phyloP scores from a whole-genome alignment of 2,888 invertebrate species.

The Macrosiphum euphorbiae region DNA sequence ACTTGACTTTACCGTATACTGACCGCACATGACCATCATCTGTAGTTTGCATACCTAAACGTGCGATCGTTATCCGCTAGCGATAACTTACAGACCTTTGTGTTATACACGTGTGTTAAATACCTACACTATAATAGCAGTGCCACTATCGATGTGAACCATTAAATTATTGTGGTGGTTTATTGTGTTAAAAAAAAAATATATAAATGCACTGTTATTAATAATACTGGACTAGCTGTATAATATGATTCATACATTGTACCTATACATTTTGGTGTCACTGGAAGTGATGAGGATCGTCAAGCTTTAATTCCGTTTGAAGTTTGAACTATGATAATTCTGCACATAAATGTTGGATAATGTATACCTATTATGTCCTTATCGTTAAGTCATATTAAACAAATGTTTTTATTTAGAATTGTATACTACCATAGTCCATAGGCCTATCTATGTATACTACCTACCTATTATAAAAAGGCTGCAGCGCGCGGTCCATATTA shows the following conservation, averaged over 20 bases:
- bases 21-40: neutral
- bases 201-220: neutral
- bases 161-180: neutral
- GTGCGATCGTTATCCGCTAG: neutral
- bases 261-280: neutral
- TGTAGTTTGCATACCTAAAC: neutral
- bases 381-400: neutral
- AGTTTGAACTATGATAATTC: neutral
- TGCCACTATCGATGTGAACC: neutral
- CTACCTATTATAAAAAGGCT: neutral
- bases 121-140: neutral
- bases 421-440: neutral
- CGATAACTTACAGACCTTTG: neutral
- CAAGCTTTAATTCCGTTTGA: neutral
- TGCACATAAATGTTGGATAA: neutral
- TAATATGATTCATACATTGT: neutral
- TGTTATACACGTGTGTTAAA: neutral
- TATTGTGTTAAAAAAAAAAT: neutral
- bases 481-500: neutral
- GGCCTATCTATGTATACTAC: no score
- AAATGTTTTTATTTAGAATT: neutral
- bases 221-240: neutral
- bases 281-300: neutral
- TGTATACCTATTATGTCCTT: neutral
- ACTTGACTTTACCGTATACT: neutral